phyloP scores from a whole-genome alignment of 2,888 invertebrate species.

The Dryocosmus kuriphilus region DNA sequence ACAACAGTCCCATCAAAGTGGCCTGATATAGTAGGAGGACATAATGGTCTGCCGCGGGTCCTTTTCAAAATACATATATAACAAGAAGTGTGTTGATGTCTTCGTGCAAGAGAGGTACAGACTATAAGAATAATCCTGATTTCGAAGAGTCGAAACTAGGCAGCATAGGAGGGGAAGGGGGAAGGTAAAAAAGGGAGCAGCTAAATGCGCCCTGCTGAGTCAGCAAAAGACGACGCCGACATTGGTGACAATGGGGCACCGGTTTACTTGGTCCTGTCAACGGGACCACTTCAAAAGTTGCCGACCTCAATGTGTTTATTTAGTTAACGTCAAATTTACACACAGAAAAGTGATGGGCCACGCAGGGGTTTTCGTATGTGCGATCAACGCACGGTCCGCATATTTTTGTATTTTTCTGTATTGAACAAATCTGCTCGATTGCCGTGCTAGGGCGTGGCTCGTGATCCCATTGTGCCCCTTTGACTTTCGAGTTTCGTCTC shows the following conservation, averaged over 20 bases:
- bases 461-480: slow-evolving; percentile 56
- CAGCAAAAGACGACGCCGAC: slow-evolving; percentile 34
- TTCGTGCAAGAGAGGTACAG: slow-evolving; percentile 23
- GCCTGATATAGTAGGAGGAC: slow-evolving; percentile 15
- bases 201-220: slow-evolving; percentile 20
- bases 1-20: slow-evolving; percentile 22
- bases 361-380: slow-evolving; percentile 50
- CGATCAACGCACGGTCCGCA: slow-evolving; percentile 47
- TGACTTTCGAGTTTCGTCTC: slow-evolving; percentile 42
- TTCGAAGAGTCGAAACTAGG: slow-evolving; percentile 15
- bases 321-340: slow-evolving; percentile 77
- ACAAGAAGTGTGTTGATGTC: slow-evolving; percentile 15
- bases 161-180: slow-evolving; percentile 25
- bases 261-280: slow-evolving; percentile 56
- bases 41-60: slow-evolving; percentile 28
- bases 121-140: slow-evolving; percentile 31
- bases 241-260: slow-evolving; percentile 28
- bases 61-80: background rate
- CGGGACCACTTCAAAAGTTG: slow-evolving; percentile 75
- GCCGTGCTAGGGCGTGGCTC: slow-evolving; percentile 74
- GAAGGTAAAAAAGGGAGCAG: slow-evolving; percentile 39
- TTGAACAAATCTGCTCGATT: slow-evolving; percentile 61
- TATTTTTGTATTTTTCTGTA: slow-evolving; percentile 45
- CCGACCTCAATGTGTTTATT: slow-evolving; percentile 76
- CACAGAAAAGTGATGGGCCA: slow-evolving; percentile 48